Conservation (phyloP, 2,888 invertebrate species). For the Anoncus sp. region DNA sequence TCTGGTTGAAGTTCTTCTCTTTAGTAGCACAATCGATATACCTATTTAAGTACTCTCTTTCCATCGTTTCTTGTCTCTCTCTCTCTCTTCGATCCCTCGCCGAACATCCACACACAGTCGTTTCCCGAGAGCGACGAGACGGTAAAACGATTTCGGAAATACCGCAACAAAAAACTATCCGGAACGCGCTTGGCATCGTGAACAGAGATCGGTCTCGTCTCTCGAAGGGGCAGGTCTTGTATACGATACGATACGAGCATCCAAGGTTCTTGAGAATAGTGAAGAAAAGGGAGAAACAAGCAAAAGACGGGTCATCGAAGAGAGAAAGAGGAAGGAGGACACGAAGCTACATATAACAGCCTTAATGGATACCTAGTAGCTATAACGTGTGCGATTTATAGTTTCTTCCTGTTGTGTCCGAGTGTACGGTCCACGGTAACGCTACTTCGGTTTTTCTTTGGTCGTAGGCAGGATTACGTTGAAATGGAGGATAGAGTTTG, state of each 20-base stretch:
- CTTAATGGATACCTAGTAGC: slow-evolving; percentile 53
- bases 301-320: slow-evolving; percentile 18
- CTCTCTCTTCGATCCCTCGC: background rate
- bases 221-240: background rate
- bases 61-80: background rate
- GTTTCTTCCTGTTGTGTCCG: slow-evolving; percentile 49
- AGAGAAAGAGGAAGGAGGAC: slow-evolving; percentile 47
- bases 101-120: slow-evolving; percentile 6
- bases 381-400: slow-evolving; percentile 56
- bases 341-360: slow-evolving; percentile 55
- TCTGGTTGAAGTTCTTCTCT: background rate
- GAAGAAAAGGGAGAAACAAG: slow-evolving; percentile 9
- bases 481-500: slow-evolving; percentile 15
- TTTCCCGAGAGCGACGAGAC: slow-evolving; percentile 40
- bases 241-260: too few species aligned
- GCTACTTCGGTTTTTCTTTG: slow-evolving; percentile 2
- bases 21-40: background rate
- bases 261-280: slow-evolving; percentile 25
- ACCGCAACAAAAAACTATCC: slow-evolving; percentile 45
- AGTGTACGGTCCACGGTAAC: slow-evolving; percentile 14
- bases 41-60: slow-evolving; percentile 10
- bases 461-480: slow-evolving; percentile 7
- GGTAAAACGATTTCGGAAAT: slow-evolving; percentile 57
- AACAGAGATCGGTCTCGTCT: slow-evolving; percentile 46
- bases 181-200: slow-evolving; percentile 52